Base-by-base conservation (phyloP, 1,140 invertebrate genomes). In the Penaeus chinensis region DNA sequence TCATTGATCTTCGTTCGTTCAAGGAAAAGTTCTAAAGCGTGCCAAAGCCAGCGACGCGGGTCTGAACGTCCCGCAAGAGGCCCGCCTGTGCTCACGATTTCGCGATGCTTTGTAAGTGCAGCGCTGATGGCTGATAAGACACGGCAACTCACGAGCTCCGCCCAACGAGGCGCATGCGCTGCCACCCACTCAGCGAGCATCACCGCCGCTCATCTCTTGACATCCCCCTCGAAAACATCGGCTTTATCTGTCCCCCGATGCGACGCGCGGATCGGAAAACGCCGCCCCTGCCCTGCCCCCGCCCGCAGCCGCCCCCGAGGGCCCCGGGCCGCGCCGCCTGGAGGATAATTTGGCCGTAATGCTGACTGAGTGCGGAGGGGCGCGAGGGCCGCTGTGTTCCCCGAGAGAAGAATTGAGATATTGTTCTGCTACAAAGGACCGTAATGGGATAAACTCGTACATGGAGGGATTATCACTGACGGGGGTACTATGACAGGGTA, bases 151-250 rank as follows among this genome's bases (percentile, higher is more conserved):
- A 47, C 63, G 63, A 37, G 8, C 62, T 65, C 27, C 62, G 37
- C 81, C 81, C 32, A 62, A 47, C 63, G 47, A 62, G 63, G 81
- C 81, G 81, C 81, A 82, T 27, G 62, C 62, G 62, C 62, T 22
- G n/a, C 37, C 81, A 69, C 81, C 81, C 80, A 82, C 80, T 82
- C 80, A 69, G 62, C 62, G 37, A 66, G 80, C 80, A n/a, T 82
- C 27, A 54, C 18, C 81, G 7, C 27, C 63, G 13, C n/a, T 37
- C 81, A 69, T 37, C 65, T 11, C 18, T 27, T 42, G 19, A 20
- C 24, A 24, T 32, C 62, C 78, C 0, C 42, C 22, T n/a, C 62
- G 11, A n/a, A 47, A 80, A 47, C 22, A 61, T 42, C 32, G 10
- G 5, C 47, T 20, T n/a, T 22, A n/a, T 42, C 80, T 69, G 47